Evolutionary conservation across 35 echinoderm and acorn worm genomes (phyloP), one percentile per base, ranked within the genome.

Genomic region (Chiridota heheva): DNA sequence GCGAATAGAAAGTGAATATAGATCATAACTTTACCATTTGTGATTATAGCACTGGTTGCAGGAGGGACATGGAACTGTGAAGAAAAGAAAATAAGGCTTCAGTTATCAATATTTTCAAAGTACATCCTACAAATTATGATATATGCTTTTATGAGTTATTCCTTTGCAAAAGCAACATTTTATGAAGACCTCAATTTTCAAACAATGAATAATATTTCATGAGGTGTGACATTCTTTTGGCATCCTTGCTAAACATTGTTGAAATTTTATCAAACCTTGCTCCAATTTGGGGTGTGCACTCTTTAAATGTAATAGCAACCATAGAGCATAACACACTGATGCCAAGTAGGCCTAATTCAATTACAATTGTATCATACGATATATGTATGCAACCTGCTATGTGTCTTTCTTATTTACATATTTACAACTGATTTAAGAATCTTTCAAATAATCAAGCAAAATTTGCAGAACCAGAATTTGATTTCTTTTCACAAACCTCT

Each of bases 31-130:
- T 79, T 84, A 96, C 93, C 93, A 73, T 96, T 91, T 44, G 93
- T 96, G 34, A 96, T 96, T n/a, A 96, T 96, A 68, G 93, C 93
- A 91, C 93, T 96, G 16, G 93, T 96, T 32, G 93, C 93, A 40
- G 93, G 40, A 69, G 93, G 88, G 60, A 91, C 93, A 29, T 69
- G 38, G 78, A 96, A 96, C 93, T 96, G 56, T 37, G 62, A 20
- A 39, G 42, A 78, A n/a, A 8, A 42, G 70, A 64, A 33, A 80
- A 58, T 41, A 84, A 73, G 63, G 68, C 3, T 78, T 67, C 6
- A 40, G 17, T 64, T 10, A 8, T 17, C 5, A 82, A 59, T 40
- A 48, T 42, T n/a, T 44, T 18, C 44, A 60, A 30, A 69, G 68
- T 32, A 40, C 16, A 16, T 7, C 36, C 40, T 7, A 41, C 1